Conservation (phyloP, 2,888 invertebrate genomes). For the Tyria jacobaeae region DNA sequence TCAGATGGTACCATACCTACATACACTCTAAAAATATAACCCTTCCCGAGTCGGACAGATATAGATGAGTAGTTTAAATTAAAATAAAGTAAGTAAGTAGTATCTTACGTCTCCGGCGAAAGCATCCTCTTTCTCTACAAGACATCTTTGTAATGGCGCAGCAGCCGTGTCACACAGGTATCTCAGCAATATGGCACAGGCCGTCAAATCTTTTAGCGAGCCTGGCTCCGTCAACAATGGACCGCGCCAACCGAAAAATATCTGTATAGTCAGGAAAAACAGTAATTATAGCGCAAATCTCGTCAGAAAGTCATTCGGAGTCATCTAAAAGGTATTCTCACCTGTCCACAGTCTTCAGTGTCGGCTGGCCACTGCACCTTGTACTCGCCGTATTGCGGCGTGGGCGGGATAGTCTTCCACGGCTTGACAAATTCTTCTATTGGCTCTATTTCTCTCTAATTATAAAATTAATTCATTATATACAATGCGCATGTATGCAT, state of each 20-base stretch:
- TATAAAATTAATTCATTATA: constrained; percentile 1
- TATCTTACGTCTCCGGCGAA: constrained; percentile 90
- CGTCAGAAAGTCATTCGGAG: neutral
- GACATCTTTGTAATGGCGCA: constrained; percentile 93
- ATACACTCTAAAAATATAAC: neutral
- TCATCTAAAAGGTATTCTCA: constrained; percentile 54
- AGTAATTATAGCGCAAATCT: neutral
- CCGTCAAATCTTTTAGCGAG: constrained; percentile 87
- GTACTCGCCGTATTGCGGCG: constrained; percentile 85
- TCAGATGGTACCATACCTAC: too few relatives aligned
- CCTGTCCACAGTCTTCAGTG: constrained; percentile 93
- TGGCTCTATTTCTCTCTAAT: constrained; percentile 64
- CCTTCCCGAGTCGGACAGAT: too few relatives aligned
- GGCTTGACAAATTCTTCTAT: constrained; percentile 89
- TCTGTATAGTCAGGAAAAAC: constrained; percentile 48
- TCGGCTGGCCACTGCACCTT: constrained; percentile 92
- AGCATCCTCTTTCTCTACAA: constrained; percentile 94
- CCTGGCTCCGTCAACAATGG: constrained; percentile 86
- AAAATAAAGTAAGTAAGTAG: neutral
- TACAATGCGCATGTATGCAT: neutral
- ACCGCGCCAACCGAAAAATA: constrained; percentile 92
- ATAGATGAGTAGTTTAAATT: too few relatives aligned
- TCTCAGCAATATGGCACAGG: constrained; percentile 90
- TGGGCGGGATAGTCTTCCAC: constrained; percentile 91
- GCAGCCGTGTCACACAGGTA: constrained; percentile 96